Evolutionary conservation across 35 echinoderm and acorn worm species (phyloP), one percentile per base, ranked within the genome.

Genomic region (Patiria miniata): DNA sequence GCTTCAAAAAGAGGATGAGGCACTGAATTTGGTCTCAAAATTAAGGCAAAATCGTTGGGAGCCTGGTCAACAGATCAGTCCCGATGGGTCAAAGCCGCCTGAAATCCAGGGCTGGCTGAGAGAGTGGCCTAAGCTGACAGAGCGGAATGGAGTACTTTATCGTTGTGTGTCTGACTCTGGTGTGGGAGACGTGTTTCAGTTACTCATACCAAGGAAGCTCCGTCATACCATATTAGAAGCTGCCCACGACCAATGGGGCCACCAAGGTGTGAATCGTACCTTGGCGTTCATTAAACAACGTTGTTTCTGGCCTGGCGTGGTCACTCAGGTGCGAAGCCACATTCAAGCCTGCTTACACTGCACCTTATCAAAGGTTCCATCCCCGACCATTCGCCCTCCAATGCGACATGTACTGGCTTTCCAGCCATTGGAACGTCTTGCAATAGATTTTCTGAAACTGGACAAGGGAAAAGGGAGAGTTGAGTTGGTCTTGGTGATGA

Each of bases 401-500:
- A 90, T 77, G 51, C 28, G 83, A 8, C 82, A 90, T 36, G 52
- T 94, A 5, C 19, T 87, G 17, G 87, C 88, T 1, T 90, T 78
- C 38, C 50, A 40, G 52, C 81, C 81, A n/a, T n/a, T 83, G 4
- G 81, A 55, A 32, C 29, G 50, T 9, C n/a, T 83, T 16, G 81
- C 81, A 9, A 55, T 83, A 7, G 83, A 94, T 36, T 90, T 94
- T 61, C 29, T 86, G 7, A 82, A 76, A 37, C 26, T 90, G 5
- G 88, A 94, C 39, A 78, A 17, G 32, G 93, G 83, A 8, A 90
- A 86, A n/a, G 65, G 39, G 42, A 80, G 33, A 1, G 52, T 78
- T 12, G 90, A 95, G 39, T 85, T 92, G 58, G 86, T 95, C 0
- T 69, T 95, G 12, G 79, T 95, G 2, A 19, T 95, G 17, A 95